Evolutionary conservation across 2,888 invertebrate genomes (phyloP), one percentile per base, ranked within the genome.

Genomic region (Diploptera punctata): DNA sequence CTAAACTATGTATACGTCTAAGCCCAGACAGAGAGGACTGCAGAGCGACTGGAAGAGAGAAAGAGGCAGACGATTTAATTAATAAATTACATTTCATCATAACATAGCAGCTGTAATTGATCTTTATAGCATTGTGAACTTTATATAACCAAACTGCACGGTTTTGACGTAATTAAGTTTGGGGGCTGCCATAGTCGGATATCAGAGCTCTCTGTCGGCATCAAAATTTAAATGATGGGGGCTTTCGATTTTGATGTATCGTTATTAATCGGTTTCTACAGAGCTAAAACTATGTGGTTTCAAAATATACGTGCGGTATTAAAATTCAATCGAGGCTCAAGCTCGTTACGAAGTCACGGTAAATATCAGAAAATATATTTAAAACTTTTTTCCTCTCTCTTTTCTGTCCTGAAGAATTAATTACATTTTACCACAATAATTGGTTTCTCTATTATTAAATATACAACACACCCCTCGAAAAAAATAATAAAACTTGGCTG

Each of bases 71-170:
- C 68, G 60, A 73, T 73, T 73, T 73, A 73, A 73, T 73, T 73
- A 73, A 73, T 73, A 73, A n/a, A 73, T 73, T 73, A 73, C 73
- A 52, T 73, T 73, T 73, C 68, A 71, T 73, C 71, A 68, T 73
- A 54, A 69, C 69, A 52, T 44, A 62, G 70, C 60, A 61, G 69
- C 70, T 44, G 70, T 70, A 70, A 70, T 70, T 70, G 70, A 70
- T 70, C 70, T 65, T 54, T 70, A 33, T 61, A 29, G 60, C 62
- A 62, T 62, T 70, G 70, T 70, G 70, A 70, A 70, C 49, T 70
- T 70, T 49, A 68, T 52, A 52, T 38, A 68, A 68, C 68, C 54
- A 38, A 52, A 54, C 52, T 54, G 24, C 54, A 54, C 52, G 52
- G 52, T 47, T 29, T 47, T 49, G 49, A 44, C 52, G 62, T 70